phyloP scores from a whole-genome alignment of 2,113 vertebrate genomes.

The Heterotilapia buettikoferi region DNA sequence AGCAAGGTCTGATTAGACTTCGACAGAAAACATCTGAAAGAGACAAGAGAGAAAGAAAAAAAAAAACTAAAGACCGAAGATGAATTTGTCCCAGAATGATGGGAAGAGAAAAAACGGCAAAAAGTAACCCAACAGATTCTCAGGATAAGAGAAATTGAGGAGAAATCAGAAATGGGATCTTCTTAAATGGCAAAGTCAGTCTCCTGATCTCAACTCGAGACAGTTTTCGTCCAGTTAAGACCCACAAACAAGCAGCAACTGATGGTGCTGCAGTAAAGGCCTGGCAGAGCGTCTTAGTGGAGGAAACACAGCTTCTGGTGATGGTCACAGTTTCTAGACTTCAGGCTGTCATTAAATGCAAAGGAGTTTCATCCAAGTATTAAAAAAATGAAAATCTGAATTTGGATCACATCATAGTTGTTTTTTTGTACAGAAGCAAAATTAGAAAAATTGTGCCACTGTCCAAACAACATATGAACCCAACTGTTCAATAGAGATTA shows the following conservation, averaged over 20 bases:
- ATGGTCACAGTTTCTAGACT: neutral
- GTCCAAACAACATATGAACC: neutral
- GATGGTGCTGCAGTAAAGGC: neutral
- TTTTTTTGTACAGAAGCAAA: neutral
- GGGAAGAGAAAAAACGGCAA: neutral
- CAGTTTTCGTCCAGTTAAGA: neutral
- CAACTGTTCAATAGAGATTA: neutral
- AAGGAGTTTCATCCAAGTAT: neutral
- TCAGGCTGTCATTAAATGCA: neutral
- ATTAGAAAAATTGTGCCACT: neutral
- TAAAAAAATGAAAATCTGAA: neutral
- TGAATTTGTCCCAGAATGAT: neutral
- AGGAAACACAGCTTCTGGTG: neutral
- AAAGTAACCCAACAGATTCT: neutral
- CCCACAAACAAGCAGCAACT: neutral
- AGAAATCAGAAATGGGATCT: neutral
- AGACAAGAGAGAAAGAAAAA: neutral
- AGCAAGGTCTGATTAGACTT: neutral
- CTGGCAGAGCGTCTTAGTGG: neutral
- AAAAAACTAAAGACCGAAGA: neutral
- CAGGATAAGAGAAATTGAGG: rapidly evolving
- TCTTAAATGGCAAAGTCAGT: neutral
- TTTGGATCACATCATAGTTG: neutral
- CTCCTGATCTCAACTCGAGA: neutral
- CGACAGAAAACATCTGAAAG: neutral